These are phyloP conservation scores for Romanomermis culicivorax DNA, from an alignment of 2,888 invertebrate genomes.

Conservation along the genomic window DNA sequence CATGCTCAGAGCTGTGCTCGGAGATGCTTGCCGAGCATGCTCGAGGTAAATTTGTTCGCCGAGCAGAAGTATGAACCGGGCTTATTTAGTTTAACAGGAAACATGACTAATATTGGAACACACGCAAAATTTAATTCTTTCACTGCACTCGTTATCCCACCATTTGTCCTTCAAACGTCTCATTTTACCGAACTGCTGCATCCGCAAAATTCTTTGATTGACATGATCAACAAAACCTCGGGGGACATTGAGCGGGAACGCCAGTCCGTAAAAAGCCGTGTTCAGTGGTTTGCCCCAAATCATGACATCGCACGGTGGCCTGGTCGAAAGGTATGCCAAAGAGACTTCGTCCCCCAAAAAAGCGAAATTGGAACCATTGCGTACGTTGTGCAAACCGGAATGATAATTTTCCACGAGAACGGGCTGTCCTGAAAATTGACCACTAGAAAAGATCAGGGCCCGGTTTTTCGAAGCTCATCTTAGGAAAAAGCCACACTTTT, in stretches of 20 bases:
- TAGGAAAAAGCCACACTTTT: too few species aligned
- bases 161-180: background rate
- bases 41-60: too few species aligned
- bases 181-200: background rate
- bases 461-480: too few species aligned
- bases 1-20: too few species aligned
- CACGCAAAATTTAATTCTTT: background rate
- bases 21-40: too few species aligned
- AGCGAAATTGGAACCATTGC: background rate
- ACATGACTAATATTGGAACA: too few species aligned
- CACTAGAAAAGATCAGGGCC: too few species aligned
- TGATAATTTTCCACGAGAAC: background rate
- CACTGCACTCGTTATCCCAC: background rate
- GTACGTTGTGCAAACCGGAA: background rate
- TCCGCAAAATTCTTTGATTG: background rate
- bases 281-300: background rate
- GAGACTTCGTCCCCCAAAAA: background rate
- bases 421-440: background rate
- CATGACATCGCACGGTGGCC: background rate
- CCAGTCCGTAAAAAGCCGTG: constrained; percentile 1
- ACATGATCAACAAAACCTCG: background rate
- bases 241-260: background rate
- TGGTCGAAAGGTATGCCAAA: background rate
- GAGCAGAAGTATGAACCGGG: too few species aligned
- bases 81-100: too few species aligned